Base-by-base conservation (phyloP, 2,113 vertebrate genomes). In the Arizona elegans region DNA sequence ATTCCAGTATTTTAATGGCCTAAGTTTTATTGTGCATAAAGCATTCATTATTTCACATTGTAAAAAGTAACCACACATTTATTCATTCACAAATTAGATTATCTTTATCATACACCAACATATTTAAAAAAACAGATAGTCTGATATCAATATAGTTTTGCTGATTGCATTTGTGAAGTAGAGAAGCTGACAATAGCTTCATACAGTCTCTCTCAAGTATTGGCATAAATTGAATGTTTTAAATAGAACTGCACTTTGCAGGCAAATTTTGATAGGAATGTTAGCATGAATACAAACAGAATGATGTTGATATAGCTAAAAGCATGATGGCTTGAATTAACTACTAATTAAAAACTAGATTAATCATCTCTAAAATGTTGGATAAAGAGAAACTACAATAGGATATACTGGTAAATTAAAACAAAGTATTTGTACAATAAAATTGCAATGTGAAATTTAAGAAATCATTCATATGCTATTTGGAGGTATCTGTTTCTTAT, bases 181-280 rank as follows among this genome's bases (percentile, higher is more conserved):
- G 94, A 97, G 98, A 98, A 98, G 98, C 98, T 98, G 97, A 98
- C 97, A 98, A 98, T 97, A 98, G 98, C 98, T 98, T 97, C 98
- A 97, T 97, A 98, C 94, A 90, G 88, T 96, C 26, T 95, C 92
- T 97, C 92, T 96, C 93, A 97, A 95, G 96, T 97, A 96, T 90
- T 93, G 94, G 96, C 96, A 97, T 96, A 96, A 96, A 95, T 47
- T 94, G 91, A 93, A 95, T 91, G 92, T 96, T 96, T 95, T 95
- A 97, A 97, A 97, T 97, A 96, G 95, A 96, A 96, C 65, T 90
- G 92, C 90, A 92, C 96, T 90, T 94, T 94, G 96, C 97, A 96
- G 96, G 96, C 95, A 96, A 95, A 96, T 95, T 96, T 94, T 94
- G 95, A 96, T 97, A 97, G 94, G 96, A 97, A 97, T 85, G 93